A percentile compares a stretch with the other conserved stretches of the same genome.
phyloP scores from a whole-genome alignment of 2,888 invertebrate species.

The Volucella zonaria region DNA sequence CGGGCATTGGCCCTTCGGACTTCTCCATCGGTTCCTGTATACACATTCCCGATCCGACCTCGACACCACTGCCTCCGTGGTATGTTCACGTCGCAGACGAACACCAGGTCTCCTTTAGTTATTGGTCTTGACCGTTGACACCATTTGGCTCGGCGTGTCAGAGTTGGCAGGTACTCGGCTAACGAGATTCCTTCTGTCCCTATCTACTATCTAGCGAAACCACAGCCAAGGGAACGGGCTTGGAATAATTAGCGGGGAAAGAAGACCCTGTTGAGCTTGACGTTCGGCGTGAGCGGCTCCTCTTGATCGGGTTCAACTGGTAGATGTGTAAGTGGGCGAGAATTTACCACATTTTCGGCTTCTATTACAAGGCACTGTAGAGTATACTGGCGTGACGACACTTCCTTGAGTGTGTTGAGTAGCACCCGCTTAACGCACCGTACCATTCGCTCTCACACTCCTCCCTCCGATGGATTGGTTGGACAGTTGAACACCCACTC shows the following conservation, averaged over 20 bases:
- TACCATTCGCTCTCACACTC: conserved; percentile 74
- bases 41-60: too few species aligned
- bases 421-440: conserved; percentile 66
- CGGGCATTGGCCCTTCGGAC: too few species aligned
- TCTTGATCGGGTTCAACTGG: conserved; percentile 20
- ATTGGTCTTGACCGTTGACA: conserved; percentile 10
- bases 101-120: conserved; percentile 5
- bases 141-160: too few species aligned
- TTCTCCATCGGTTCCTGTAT: too few species aligned
- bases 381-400: conserved; percentile 65
- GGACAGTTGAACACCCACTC: conserved; percentile 46
- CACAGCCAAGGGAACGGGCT: not conserved
- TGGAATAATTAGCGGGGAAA: too few species aligned
- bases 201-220: too few species aligned
- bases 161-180: too few species aligned
- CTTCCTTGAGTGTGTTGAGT: conserved; percentile 54
- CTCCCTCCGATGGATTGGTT: conserved; percentile 54
- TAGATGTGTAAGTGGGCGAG: conserved; percentile 39
- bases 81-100: conserved; percentile 31
- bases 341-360: conserved; percentile 36
- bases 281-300: conserved; percentile 24
- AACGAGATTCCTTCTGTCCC: too few species aligned
- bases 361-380: conserved; percentile 33
- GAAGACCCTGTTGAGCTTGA: too few species aligned
- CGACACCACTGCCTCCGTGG: too few species aligned